These are phyloP conservation scores for Otus scops DNA, from an alignment of 2,797 vertebrate genomes.

Conservation along the genomic window DNA sequence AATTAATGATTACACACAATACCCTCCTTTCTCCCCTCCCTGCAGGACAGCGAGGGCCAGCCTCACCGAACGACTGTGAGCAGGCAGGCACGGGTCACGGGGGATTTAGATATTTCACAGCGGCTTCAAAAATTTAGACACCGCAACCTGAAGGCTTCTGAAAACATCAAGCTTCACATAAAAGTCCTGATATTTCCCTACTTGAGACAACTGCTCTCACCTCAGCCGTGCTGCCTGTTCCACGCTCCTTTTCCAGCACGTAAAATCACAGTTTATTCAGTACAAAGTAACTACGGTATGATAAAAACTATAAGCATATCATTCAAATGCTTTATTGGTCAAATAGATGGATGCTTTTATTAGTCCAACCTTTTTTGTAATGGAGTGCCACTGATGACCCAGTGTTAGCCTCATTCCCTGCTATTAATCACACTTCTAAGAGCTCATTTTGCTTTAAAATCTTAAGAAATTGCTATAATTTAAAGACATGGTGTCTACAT, in stretches of 20 bases:
- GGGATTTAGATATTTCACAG: constrained; percentile 55
- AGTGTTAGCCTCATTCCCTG: constrained; percentile 77
- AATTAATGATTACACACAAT: constrained; percentile 67
- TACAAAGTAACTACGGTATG: constrained; percentile 66
- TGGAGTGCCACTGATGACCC: constrained; percentile 82
- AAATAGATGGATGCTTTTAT: constrained; percentile 83
- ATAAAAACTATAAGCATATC: constrained; percentile 77
- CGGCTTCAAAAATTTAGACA: constrained; percentile 42
- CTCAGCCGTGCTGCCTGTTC: not conserved
- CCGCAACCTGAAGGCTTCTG: constrained; percentile 55
- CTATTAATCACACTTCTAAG: constrained; percentile 83
- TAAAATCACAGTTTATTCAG: constrained; percentile 77
- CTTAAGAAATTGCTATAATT: constrained; percentile 84
- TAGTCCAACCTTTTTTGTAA: constrained; percentile 82
- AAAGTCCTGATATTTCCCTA: constrained; percentile 51
- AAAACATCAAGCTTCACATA: constrained; percentile 39
- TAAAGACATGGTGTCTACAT: constrained; percentile 80
- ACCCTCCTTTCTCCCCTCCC: constrained; percentile 62
- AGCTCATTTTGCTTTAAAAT: constrained; percentile 85
- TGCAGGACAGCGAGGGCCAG: constrained; percentile 59
- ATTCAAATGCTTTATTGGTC: constrained; percentile 82
- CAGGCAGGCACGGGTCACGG: constrained; percentile 36
- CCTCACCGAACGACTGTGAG: constrained; percentile 17
- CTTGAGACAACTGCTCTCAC: constrained; percentile 25
- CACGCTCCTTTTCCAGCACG: constrained; percentile 46